Base-by-base conservation (phyloP, 1,140 invertebrate genomes). In the Pseudoatta argentina region DNA sequence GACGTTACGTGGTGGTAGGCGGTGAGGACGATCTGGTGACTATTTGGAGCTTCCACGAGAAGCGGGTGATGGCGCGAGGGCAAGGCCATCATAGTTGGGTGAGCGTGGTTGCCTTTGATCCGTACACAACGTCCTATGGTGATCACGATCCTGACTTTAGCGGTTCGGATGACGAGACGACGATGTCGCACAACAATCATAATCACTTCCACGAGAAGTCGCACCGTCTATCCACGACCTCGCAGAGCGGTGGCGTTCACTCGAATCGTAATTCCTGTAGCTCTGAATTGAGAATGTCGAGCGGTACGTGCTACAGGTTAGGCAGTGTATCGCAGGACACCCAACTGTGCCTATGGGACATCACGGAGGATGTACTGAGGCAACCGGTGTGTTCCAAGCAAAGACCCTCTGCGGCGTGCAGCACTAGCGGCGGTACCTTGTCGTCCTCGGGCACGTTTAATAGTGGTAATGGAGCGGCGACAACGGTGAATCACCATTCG, bases 321-420 rank as follows among this genome's bases (percentile, higher is more conserved):
- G 99, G 98, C n/a, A 99, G 98, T 86, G 98, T 99, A 1, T 99
- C 99, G 21, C 99, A 99, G 95, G 99, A 99, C 95, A 99, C 99
- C 34, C 98, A 99, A 94, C 95, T 99, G 64, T 99, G 99, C 95
- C 95, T 99, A 69, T 99, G 99, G 99, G 99, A 99, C 94, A 97
- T 99, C 30, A 99, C 98, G 21, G 99, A 99, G 92, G 99, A 99
- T 94, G 97, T 99, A 63, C 95, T 99, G 51, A 96, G 96, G 81
- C 97, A 97, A 88, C 96, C 97, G 14, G 95, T 97, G 85, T 95
- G 95, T 86, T 91, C 93, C 0, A 95, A 95, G 64, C 93, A 94
- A 73, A 92, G 95, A 76, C 92, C 94, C 14, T 95, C 94, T 7
- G 88, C 92, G 18, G 91, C 93, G 30, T 92, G 92, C 73, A 92